phyloP scores from a whole-genome alignment of 2,797 vertebrate genomes.

The Perodicticus potto region DNA sequence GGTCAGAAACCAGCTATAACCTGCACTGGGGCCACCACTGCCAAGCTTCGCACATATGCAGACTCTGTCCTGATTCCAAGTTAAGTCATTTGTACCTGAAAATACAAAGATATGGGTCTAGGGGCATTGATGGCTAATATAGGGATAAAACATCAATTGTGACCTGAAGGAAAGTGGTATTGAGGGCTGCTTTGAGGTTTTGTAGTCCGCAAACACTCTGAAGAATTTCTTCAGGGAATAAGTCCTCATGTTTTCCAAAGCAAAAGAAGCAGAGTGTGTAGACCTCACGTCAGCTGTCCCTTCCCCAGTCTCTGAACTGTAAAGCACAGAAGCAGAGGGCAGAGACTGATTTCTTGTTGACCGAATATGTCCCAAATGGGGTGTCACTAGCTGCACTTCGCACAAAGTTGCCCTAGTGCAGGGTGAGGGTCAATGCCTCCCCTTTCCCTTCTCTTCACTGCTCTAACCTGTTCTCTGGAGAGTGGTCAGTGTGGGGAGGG shows the following conservation, averaged over 20 bases:
- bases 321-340: background rate
- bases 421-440: accelerated
- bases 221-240: background rate
- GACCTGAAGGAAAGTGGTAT: background rate
- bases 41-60: no score
- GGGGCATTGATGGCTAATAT: accelerated
- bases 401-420: accelerated
- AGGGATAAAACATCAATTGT: background rate
- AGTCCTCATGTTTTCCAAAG: background rate
- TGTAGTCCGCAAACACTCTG: background rate
- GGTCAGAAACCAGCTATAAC: background rate
- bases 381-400: accelerated
- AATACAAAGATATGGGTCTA: background rate
- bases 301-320: background rate
- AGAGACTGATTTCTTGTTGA: background rate
- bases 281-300: background rate
- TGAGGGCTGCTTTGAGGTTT: background rate
- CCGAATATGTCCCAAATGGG: background rate
- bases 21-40: background rate
- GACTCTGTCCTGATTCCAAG: background rate
- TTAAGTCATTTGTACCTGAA: background rate
- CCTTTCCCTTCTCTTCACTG: background rate
- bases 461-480: background rate
- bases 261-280: no score
- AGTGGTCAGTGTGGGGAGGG: background rate